These are phyloP conservation scores for Masnerella sp. DNA, from an alignment of 2,888 invertebrate species.

Conservation along the genomic window DNA sequence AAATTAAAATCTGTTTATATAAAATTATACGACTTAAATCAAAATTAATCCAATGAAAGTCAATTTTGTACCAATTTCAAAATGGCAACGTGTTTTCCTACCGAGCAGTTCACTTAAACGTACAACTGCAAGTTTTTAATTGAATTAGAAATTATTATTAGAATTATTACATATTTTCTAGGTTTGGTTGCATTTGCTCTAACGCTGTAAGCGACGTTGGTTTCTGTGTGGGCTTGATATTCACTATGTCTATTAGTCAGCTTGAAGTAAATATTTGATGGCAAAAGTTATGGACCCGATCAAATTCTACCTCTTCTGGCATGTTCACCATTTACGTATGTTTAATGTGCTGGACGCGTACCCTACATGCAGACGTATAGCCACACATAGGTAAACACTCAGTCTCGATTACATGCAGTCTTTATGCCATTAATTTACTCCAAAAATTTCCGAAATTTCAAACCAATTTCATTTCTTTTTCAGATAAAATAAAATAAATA, in stretches of 20 bases:
- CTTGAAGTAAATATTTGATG: slow-evolving; percentile 71
- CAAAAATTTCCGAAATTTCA: slow-evolving; percentile 1
- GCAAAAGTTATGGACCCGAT: slow-evolving; percentile 68
- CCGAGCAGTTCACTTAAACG: too few relatives aligned
- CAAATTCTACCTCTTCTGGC: slow-evolving; percentile 65
- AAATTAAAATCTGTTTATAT: too few relatives aligned
- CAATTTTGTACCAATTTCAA: too few relatives aligned
- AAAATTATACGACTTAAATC: too few relatives aligned
- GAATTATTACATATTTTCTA: slow-evolving; percentile 20
- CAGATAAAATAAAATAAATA: too few relatives aligned
- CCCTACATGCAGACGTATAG: slow-evolving; percentile 8
- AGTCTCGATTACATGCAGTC: background rate
- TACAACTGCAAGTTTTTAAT: too few relatives aligned
- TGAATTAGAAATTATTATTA: too few relatives aligned
- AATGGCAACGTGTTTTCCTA: too few relatives aligned
- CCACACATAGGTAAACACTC: slow-evolving; percentile 17
- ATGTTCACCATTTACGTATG: slow-evolving; percentile 63
- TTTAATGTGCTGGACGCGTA: slow-evolving; percentile 62
- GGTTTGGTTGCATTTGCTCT: slow-evolving; percentile 6
- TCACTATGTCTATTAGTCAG: slow-evolving; percentile 71
- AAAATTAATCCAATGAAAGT: too few relatives aligned
- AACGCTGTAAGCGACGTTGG: slow-evolving; percentile 17
- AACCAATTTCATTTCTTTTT: too few relatives aligned
- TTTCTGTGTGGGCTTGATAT: slow-evolving; percentile 57
- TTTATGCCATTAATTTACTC: too few relatives aligned